Conservation (phyloP, 2,113 vertebrate genomes). For the Kryptolebias marmoratus region DNA sequence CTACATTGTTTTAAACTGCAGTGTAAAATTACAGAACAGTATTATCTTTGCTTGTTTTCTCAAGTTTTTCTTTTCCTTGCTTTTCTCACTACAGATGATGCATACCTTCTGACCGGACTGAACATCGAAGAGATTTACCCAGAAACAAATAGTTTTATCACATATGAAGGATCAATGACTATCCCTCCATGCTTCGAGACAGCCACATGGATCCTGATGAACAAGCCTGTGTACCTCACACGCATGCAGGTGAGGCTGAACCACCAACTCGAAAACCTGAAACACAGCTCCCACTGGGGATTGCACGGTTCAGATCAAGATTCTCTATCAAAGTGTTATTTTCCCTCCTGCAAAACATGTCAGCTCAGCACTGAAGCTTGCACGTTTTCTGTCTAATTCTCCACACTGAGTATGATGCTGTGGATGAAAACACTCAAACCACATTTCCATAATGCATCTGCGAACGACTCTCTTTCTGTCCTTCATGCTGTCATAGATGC, state of each 20-base stretch:
- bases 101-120: constrained; percentile 94
- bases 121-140: constrained; percentile 98
- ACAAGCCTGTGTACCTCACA: constrained; percentile 98
- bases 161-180: constrained; percentile 98
- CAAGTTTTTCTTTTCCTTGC: not conserved
- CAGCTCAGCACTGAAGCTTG: constrained; percentile 3
- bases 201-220: constrained; percentile 98
- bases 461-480: not conserved
- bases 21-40: too few relatives aligned
- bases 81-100: constrained; percentile 86
- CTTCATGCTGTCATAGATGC: constrained; percentile 84
- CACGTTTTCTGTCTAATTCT: constrained; percentile 1
- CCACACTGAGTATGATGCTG: constrained; percentile 11
- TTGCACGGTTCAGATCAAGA: too few relatives aligned
- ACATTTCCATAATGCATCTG: constrained; percentile 4
- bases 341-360: constrained; percentile 8
- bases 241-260: constrained; percentile 93
- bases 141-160: constrained; percentile 97
- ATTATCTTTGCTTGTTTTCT: not conserved
- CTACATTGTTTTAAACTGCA: too few relatives aligned
- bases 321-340: too few relatives aligned
- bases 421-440: not conserved
- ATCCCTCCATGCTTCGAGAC: constrained; percentile 98
- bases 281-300: too few relatives aligned
- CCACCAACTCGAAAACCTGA: not conserved